Evolutionary conservation across 2,797 vertebrate genomes (phyloP), one percentile per base, ranked within the genome.

Genomic region (Myotis findleyi): DNA sequence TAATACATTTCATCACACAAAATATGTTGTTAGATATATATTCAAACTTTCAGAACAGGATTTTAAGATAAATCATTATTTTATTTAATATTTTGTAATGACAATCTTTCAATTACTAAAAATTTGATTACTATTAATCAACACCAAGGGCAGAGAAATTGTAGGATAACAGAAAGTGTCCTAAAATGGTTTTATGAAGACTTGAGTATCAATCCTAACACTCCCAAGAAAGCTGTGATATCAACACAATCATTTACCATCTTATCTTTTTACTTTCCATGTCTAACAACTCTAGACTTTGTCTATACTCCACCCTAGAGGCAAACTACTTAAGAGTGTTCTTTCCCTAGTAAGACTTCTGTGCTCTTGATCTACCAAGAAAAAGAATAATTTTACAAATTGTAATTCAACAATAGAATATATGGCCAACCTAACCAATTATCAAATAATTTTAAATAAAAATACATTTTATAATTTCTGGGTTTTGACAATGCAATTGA

Each of bases 1-100:
- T 94, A 80, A 83, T 96, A 97, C 96, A 96, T 94, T 96, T 97
- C 88, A 87, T 81, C 73, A 97, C 44, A 62, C 0, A 71, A 95
- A 96, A 92, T 88, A 85, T 85, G 38, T 84, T 95, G 73, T 68
- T 82, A 92, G 72, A 44, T 0, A 44, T 36, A 66, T 79, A 44
- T 90, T 79, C 76, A 17, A 81, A 88, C 30, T 87, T 94, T 87
- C 23, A 84, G 25, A 77, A 82, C 16, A 73, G 11, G 17, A 79
- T 8, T 2, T 86, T 84, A 91, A 9, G 10, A 84, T 79, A 87
- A 87, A 64, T 80, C 57, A 66, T 6, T 73, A 8, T 57, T 55
- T 10, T 36, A 75, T 23, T 75, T 6, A 77, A 6, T 75, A 57
- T 68, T 89, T 92, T 88, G 80, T 17, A 68, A 41, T 85, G 47